Percentiles rank a stretch among this genome's conserved stretches.
These are phyloP conservation scores for Stenodera caucasica DNA, from an alignment of 2,888 invertebrate genomes.

Conservation along the genomic window DNA sequence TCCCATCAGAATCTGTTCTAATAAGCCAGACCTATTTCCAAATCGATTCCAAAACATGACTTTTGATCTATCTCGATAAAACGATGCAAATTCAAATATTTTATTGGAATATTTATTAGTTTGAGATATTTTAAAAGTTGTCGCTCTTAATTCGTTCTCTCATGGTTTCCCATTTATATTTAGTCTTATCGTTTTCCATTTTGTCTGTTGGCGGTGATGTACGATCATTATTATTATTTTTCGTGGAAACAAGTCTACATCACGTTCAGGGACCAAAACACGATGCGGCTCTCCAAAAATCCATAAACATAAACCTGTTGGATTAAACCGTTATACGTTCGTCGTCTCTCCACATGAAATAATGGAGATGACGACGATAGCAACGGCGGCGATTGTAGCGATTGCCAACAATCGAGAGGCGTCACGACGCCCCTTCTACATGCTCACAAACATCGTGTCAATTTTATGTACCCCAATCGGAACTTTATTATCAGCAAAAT, in stretches of 20 bases:
- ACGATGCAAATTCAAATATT: too few species aligned
- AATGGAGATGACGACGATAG: constrained; percentile 6
- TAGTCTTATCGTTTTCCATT: constrained; percentile 3
- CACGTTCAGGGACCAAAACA: constrained; percentile 10
- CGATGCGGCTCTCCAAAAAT: constrained; percentile 20
- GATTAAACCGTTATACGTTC: constrained; percentile 32
- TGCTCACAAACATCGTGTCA: not conserved
- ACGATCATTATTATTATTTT: constrained; percentile 7
- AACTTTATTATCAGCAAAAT: not conserved
- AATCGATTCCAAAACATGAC: not conserved
- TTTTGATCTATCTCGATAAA: not conserved
- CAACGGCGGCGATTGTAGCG: constrained; percentile 6
- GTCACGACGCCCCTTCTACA: not conserved
- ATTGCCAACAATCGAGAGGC: constrained; percentile 3
- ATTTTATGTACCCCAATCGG: not conserved
- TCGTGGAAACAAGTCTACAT: constrained; percentile 1
- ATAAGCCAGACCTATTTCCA: not conserved
- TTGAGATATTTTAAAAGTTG: not conserved
- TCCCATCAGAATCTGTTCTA: not conserved
- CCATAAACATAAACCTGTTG: constrained; percentile 32
- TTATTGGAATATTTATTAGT: too few species aligned
- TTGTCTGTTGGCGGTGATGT: not conserved
- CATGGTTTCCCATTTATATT: not conserved
- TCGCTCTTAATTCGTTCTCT: not conserved
- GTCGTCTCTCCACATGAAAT: constrained; percentile 11